These are phyloP conservation scores for Aphelocoma californica DNA, from an alignment of 2,797 vertebrate genomes.

Conservation along the genomic window DNA sequence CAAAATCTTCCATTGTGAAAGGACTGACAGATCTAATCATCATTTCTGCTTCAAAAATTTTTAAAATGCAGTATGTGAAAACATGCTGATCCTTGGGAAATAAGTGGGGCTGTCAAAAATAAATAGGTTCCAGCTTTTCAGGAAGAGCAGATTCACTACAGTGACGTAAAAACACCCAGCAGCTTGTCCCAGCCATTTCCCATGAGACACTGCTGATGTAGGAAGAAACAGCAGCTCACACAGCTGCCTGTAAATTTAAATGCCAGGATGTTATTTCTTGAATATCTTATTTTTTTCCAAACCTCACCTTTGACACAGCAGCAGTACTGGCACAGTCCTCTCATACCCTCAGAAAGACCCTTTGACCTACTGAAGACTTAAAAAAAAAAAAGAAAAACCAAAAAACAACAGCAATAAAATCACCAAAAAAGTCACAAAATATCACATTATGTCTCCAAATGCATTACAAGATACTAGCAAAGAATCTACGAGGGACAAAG, in stretches of 20 bases:
- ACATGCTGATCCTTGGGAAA: conserved; percentile 36
- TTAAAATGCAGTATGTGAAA: conserved; percentile 36
- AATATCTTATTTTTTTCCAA: neutral
- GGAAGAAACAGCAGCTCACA: conserved; percentile 43
- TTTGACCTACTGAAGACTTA: neutral
- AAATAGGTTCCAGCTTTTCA: conserved; percentile 65
- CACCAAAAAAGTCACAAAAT: neutral
- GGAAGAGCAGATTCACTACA: conserved; percentile 52
- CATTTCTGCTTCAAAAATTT: conserved; percentile 18
- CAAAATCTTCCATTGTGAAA: neutral
- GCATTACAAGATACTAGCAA: neutral
- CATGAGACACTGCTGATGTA: conserved; percentile 26
- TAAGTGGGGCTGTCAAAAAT: conserved; percentile 57
- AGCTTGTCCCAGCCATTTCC: conserved; percentile 51
- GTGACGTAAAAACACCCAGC: conserved; percentile 65
- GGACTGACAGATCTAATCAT: neutral
- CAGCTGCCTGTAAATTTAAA: conserved; percentile 57
- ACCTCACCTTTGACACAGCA: conserved; percentile 25
- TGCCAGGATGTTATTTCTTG: conserved; percentile 18
- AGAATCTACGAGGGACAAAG: neutral
- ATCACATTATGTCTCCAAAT: neutral
- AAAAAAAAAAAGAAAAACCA: neutral
- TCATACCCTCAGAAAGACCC: neutral
- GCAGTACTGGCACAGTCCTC: neutral
- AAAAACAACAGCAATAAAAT: neutral